phyloP scores from a whole-genome alignment of 2,888 invertebrate genomes.

The Drosophila falleni region DNA sequence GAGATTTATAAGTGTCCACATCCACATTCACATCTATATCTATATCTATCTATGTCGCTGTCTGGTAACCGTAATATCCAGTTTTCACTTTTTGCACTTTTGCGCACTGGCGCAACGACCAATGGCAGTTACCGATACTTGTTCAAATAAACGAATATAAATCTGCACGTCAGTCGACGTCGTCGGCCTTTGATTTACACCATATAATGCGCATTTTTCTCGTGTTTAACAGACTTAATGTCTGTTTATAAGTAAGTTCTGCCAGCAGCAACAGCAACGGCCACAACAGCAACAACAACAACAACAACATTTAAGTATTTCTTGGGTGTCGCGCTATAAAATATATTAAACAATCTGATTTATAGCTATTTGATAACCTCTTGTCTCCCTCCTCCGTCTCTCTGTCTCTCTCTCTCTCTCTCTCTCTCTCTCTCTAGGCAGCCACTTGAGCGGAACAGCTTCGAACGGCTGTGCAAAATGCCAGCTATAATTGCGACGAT shows the following conservation, averaged over 20 bases:
- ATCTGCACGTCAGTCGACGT: constrained; percentile 59
- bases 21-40: background rate
- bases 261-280: constrained; percentile 7
- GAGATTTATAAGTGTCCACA: constrained; percentile 52
- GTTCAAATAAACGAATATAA: constrained; percentile 62
- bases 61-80: constrained; percentile 50
- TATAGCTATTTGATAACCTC: constrained; percentile 80
- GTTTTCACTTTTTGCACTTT: constrained; percentile 68
- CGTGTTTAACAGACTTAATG: constrained; percentile 78
- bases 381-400: constrained; percentile 9
- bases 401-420: constrained; percentile 4
- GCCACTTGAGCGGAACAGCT: constrained; percentile 56
- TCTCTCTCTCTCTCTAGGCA: constrained; percentile 15
- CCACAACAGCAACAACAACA: constrained; percentile 25
- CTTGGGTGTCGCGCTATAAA: constrained; percentile 66
- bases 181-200: constrained; percentile 70
- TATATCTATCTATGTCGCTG: constrained; percentile 15
- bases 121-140: constrained; percentile 35
- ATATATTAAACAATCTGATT: constrained; percentile 76
- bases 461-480: constrained; percentile 64
- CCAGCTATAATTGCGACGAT: constrained; percentile 70
- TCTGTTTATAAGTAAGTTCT: constrained; percentile 69
- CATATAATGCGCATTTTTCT: constrained; percentile 73
- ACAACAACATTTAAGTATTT: constrained; percentile 36
- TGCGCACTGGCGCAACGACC: constrained; percentile 30